Base-by-base conservation (phyloP, 2,113 vertebrate species). In the Circaetus cinerascens region DNA sequence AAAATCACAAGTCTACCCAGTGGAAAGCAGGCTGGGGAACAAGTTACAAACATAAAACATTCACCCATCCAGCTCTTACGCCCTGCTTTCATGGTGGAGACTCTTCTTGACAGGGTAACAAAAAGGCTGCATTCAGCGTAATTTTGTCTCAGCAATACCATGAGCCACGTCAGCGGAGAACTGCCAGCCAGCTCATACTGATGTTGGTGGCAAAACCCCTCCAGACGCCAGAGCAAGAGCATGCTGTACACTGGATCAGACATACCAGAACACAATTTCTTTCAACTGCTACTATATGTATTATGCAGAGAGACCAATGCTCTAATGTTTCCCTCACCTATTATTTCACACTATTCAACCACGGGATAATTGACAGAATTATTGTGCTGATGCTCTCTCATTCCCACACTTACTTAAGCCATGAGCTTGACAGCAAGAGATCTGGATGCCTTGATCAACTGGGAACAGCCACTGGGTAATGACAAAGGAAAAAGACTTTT, bases 11-110 rank as follows among this genome's bases (percentile, higher is more conserved):
- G 29, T 23, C 38, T 45, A 48, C 12, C n/a, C 74, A 51, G 27
- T 10, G 17, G 30, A 89, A 48, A 87, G 68, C 56, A 69, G 43
- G n/a, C 66, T 66, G 50, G 15, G 50, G n/a, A 90, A 72, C 15
- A 43, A 63, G 43, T 55, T 63, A 55, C 63, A 86, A 59, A 73
- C 10, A 43, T 5, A 40, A 90, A 80, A 5, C 41, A 51, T 16
- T 19, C 2, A 2, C 30, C 48, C 67, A 45, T 23, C 25, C 26
- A 5, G 15, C 50, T 68, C 57, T 79, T 59, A 56, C 0, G 0
- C 26, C 14, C 46, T 25, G 59, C 50, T 77, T 27, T 53, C 1
- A 0, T 13, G 27, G 43, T 5, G 20, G 62, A 43, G 40, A 38
- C 30, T 71, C 19, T 43, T 59, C 57, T 36, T n/a, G 26, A 38